Evolutionary conservation across 2,113 vertebrate genomes (phyloP).

Genomic region (Herpetotheres cachinnans): DNA sequence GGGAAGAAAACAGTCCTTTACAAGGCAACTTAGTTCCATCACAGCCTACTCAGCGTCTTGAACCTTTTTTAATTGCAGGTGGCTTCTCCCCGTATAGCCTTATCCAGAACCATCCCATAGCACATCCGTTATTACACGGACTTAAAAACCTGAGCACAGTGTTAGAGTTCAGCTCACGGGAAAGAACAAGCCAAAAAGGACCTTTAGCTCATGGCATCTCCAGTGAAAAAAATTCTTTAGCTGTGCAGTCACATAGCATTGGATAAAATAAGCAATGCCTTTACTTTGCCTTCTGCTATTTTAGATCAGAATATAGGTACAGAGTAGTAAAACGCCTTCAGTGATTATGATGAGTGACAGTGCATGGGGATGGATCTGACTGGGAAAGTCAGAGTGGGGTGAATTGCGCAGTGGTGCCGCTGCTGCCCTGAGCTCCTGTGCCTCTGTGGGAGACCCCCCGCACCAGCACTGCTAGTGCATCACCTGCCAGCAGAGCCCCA

Average conservation of each 20-base stretch:
- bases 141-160: not conserved
- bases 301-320: not conserved
- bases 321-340: not conserved
- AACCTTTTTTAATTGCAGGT: not conserved
- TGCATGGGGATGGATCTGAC: no score
- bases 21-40: not conserved
- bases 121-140: not conserved
- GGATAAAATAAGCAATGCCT: not conserved
- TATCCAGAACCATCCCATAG: not conserved
- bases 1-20: not conserved
- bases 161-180: not conserved
- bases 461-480: rapidly evolving
- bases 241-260: not conserved
- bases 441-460: not conserved
- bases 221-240: not conserved
- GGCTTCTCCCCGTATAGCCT: not conserved
- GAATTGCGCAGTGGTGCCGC: rapidly evolving
- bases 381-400: no score
- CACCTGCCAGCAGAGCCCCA: not conserved
- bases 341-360: not conserved
- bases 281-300: not conserved
- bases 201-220: not conserved
- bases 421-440: rapidly evolving
- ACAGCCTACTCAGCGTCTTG: not conserved
- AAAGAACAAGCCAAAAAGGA: not conserved